Evolutionary conservation across 2,113 vertebrate species (phyloP).

Genomic region (Dicaeum eximium): DNA sequence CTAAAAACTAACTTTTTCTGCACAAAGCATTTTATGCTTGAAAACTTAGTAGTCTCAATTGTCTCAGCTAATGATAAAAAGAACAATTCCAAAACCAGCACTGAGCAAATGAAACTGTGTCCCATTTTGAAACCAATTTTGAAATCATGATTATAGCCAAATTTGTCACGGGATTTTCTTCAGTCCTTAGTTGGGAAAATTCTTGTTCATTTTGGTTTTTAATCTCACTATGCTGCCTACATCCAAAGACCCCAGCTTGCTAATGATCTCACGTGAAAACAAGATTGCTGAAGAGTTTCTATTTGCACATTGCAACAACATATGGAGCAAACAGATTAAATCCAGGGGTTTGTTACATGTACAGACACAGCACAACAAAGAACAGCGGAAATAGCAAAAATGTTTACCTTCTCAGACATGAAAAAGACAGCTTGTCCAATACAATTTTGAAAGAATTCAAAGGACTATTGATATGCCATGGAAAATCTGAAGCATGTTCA

Average conservation of each 20-base stretch:
- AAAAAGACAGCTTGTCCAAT: not conserved
- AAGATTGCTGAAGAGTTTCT: not conserved
- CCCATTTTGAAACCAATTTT: not conserved
- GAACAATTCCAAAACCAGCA: not conserved
- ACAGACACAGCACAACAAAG: not conserved
- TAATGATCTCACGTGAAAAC: not conserved
- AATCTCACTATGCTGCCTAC: not conserved
- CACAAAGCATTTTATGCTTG: not conserved
- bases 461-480: not conserved
- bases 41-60: not conserved
- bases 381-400: not conserved
- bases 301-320: not conserved
- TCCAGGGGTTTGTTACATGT: not conserved
- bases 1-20: not conserved
- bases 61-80: not conserved
- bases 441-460: slow-evolving; percentile 23
- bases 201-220: not conserved
- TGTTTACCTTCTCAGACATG: not conserved
- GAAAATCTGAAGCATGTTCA: not conserved
- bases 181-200: not conserved
- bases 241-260: not conserved
- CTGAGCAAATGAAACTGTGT: not conserved
- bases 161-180: not conserved
- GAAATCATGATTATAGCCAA: not conserved
- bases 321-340: not conserved